phyloP scores from a whole-genome alignment of 2,888 invertebrate genomes.

The Netelia melanura region DNA sequence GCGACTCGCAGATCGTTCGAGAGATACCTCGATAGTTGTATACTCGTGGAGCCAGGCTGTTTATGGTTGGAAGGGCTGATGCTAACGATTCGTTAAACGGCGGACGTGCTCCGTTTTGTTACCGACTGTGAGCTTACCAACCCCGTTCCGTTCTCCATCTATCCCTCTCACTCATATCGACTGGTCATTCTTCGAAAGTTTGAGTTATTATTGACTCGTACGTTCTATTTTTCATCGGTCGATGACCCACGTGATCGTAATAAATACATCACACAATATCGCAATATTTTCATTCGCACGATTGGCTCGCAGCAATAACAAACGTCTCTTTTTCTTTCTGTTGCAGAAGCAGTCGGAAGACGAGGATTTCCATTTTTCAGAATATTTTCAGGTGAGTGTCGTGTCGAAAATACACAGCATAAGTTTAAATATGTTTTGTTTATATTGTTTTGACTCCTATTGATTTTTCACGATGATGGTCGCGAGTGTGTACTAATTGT shows the following conservation, averaged over 20 bases:
- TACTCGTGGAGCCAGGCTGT: no score
- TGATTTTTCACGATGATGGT: no score
- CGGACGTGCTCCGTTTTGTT: constrained; percentile 17
- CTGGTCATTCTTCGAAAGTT: no score
- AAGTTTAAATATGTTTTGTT: background rate
- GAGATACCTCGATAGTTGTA: background rate
- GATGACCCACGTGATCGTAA: no score
- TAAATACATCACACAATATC: no score
- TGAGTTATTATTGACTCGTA: no score
- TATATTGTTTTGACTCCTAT: no score
- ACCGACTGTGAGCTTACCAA: background rate
- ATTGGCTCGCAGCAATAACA: no score
- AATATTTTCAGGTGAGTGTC: constrained; percentile 57
- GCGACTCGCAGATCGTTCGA: background rate
- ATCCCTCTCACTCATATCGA: constrained; percentile 20
- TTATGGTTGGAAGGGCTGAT: background rate
- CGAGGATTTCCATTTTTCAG: constrained; percentile 18
- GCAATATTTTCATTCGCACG: no score
- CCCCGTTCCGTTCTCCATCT: constrained; percentile 52
- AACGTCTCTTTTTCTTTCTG: constrained; percentile 22
- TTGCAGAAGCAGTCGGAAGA: constrained; percentile 49
- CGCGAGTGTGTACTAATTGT: no score
- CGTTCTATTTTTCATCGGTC: no score
- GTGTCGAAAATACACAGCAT: constrained; percentile 13
- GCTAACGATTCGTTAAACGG: constrained; percentile 37